phyloP scores from a whole-genome alignment of 2,797 vertebrate species.

The Poeciliopsis turneri region DNA sequence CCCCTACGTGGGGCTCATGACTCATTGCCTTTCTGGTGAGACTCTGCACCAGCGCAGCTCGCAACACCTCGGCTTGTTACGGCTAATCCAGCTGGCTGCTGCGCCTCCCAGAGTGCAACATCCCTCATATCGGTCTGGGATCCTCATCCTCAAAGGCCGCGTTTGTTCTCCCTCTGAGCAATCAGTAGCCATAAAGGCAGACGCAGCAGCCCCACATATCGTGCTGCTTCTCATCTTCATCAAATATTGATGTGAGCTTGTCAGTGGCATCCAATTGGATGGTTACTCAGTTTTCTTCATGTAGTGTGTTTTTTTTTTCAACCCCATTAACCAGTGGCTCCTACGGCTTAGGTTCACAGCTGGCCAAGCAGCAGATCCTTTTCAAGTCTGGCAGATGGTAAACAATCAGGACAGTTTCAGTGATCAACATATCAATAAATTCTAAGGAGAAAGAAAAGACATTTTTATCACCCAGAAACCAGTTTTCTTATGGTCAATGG shows the following conservation, averaged over 20 bases:
- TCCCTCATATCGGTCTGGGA: constrained; percentile 20
- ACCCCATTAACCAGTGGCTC: neutral
- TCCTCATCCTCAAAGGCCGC: constrained; percentile 25
- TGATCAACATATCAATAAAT: neutral
- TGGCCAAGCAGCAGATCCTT: neutral
- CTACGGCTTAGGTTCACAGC: neutral
- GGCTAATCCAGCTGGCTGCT: constrained; percentile 30
- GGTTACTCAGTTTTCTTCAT: neutral
- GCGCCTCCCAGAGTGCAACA: constrained; percentile 18
- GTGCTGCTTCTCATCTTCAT: constrained; percentile 23
- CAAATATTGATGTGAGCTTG: constrained; percentile 45
- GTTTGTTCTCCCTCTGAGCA: constrained; percentile 20
- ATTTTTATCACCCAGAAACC: constrained; percentile 5
- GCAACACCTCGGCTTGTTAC: constrained; percentile 16
- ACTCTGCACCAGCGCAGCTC: neutral
- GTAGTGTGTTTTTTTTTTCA: neutral
- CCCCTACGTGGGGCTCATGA: constrained; percentile 9
- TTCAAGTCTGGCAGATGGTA: neutral
- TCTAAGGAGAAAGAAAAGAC: neutral
- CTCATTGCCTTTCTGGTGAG: constrained; percentile 23
- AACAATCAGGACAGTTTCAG: neutral
- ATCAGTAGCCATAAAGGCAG: neutral
- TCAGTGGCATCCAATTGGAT: constrained; percentile 7
- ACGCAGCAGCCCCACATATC: constrained; percentile 6
- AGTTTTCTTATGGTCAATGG: neutral